Evolutionary conservation across 2,113 vertebrate genomes (phyloP), one percentile per base, ranked within the genome.

Genomic region (Ochotona princeps): DNA sequence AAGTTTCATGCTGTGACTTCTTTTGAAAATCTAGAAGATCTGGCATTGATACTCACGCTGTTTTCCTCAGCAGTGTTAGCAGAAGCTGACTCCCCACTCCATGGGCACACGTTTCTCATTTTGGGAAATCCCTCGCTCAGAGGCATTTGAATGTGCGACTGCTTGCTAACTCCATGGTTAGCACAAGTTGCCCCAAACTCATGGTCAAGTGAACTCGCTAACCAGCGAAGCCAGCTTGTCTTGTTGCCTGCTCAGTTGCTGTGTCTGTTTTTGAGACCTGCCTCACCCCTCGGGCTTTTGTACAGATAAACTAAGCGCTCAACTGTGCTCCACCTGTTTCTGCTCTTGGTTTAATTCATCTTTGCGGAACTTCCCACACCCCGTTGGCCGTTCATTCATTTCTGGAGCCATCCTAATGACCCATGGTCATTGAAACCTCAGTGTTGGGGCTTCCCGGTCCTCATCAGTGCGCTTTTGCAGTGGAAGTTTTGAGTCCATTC

Each of bases 401-500:
- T 65, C 28, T 70, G 38, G 38, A 44, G 6, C 38, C 38, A 44
- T 44, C 38, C 38, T 44, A 44, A 44, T 44, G 38, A 44, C 38
- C 38, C 38, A 44, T 44, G 38, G 38, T 44, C 38, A 44, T 44
- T 44, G 38, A 44, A 44, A 44, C 38, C 38, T 4, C 38, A 44
- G 38, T 44, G 38, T 44, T 44, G 30, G 82, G 92, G 63, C 25
- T 81, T 67, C 51, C 51, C 21, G 65, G 5, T 86, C 70, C 92
- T 13, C 10, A 12, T 49, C 65, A 73, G 38, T 38, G 72, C 57
- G 79, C 78, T 83, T 87, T 72, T 38, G 66, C 47, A 32, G 73
- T n/a, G 18, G 80, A 84, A 80, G 69, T 47, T 91, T 32, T 54
- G 60, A 91, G 51, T 69, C n/a, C n/a, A 57, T 63, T 79, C 57